Conservation (phyloP, 1,140 invertebrate species). For the Euglossa dilemma region DNA sequence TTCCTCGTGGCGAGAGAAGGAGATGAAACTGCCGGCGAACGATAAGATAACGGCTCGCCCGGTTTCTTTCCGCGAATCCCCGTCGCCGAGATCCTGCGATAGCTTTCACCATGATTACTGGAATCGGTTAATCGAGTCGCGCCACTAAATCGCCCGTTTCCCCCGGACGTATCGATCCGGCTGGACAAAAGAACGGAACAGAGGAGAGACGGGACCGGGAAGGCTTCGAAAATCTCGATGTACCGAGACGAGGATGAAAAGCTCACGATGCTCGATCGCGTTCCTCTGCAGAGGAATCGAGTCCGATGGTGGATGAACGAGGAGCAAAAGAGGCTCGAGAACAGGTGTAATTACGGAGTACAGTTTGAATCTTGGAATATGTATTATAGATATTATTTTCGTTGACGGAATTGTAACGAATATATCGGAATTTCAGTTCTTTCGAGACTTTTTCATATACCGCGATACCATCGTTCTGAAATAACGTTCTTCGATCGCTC, state of each 20-base stretch:
- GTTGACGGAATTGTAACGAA: too few relatives aligned
- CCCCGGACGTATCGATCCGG: neutral
- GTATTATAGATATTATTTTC: too few relatives aligned
- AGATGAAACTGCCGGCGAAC: neutral
- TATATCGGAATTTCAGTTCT: too few relatives aligned
- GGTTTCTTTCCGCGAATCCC: constrained; percentile 26
- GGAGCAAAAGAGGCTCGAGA: too few relatives aligned
- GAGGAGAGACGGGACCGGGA: neutral
- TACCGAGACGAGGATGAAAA: constrained; percentile 29
- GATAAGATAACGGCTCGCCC: constrained; percentile 38
- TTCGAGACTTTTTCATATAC: too few relatives aligned
- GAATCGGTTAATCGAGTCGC: constrained; percentile 49
- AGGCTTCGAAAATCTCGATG: neutral
- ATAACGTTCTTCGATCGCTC: too few relatives aligned
- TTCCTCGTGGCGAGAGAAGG: neutral
- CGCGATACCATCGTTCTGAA: too few relatives aligned
- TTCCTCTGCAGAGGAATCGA: neutral
- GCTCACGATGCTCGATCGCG: neutral
- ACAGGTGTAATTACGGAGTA: constrained; percentile 1
- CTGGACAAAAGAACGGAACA: neutral
- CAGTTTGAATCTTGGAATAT: too few relatives aligned
- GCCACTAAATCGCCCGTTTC: constrained; percentile 48
- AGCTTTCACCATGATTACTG: constrained; percentile 49
- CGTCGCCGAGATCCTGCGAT: constrained; percentile 43
- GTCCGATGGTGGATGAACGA: neutral